Conservation (phyloP, 2,888 invertebrate genomes). For the Listrodromus nycthemerus region DNA sequence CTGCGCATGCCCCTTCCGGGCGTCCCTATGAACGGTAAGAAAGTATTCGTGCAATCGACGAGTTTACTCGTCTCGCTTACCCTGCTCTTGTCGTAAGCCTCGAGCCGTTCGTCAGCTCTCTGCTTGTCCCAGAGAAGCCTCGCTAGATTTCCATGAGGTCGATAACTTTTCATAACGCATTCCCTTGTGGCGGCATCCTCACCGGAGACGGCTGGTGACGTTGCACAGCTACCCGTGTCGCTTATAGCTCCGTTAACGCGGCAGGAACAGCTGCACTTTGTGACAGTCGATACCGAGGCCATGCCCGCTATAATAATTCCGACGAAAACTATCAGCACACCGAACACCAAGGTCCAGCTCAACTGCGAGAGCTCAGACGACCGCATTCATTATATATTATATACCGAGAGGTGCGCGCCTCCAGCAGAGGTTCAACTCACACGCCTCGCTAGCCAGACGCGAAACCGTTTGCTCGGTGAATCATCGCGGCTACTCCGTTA, state of each 20-base stretch:
- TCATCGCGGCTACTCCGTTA: conserved; percentile 56
- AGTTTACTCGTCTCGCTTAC: conserved; percentile 85
- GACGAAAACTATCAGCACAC: conserved; percentile 23
- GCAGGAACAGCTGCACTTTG: conserved; percentile 61
- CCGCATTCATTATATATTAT: conserved; percentile 49
- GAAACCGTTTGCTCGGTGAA: conserved; percentile 58
- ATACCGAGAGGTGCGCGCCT: conserved; percentile 7
- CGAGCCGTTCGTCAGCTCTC: conserved; percentile 89
- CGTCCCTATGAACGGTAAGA: neutral
- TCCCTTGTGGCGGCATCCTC: conserved; percentile 59
- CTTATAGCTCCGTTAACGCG: conserved; percentile 48
- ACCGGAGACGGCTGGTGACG: conserved; percentile 66
- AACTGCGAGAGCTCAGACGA: conserved; percentile 20
- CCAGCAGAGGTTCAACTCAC: conserved; percentile 20
- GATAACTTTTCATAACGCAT: conserved; percentile 82
- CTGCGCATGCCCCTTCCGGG: conserved; percentile 1
- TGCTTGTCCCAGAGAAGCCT: conserved; percentile 91
- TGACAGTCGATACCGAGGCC: conserved; percentile 53
- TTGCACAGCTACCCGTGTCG: conserved; percentile 54
- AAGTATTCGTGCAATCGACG: conserved; percentile 10
- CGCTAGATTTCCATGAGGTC: conserved; percentile 90
- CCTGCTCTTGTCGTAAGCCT: conserved; percentile 89
- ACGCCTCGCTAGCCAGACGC: conserved; percentile 7
- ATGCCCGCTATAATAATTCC: conserved; percentile 34
- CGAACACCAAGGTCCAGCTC: conserved; percentile 18